A percentile compares a stretch with the other conserved stretches of the same genome.
phyloP scores from a whole-genome alignment of 2,113 vertebrate species.

The Dascyllus trimaculatus region DNA sequence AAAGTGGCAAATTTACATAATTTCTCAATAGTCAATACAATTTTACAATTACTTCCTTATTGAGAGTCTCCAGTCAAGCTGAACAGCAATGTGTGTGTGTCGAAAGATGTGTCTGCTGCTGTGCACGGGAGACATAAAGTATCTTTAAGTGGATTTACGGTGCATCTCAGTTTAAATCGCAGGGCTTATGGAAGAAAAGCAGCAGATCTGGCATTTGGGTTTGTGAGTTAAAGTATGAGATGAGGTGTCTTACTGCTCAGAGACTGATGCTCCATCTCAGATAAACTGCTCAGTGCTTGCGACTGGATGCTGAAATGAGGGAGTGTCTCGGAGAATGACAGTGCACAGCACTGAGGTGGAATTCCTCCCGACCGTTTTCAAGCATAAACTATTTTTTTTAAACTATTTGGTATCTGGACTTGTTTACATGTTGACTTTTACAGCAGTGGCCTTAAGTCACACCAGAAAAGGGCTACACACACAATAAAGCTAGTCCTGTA shows the following conservation, averaged over 20 bases:
- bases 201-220: constrained; percentile 20
- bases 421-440: constrained; percentile 37
- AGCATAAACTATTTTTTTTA: constrained; percentile 20
- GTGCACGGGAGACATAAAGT: neutral
- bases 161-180: constrained; percentile 18
- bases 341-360: constrained; percentile 12
- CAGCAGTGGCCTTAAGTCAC: constrained; percentile 31
- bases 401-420: constrained; percentile 2
- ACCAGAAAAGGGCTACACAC: constrained; percentile 25
- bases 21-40: constrained; percentile 49
- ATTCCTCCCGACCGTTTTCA: constrained; percentile 31
- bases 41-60: constrained; percentile 37
- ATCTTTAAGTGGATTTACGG: constrained; percentile 20
- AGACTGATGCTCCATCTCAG: constrained; percentile 20
- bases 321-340: constrained; percentile 3
- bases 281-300: constrained; percentile 23
- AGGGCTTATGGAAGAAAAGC: constrained; percentile 23
- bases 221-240: constrained; percentile 14
- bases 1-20: constrained; percentile 54
- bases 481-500: constrained; percentile 43
- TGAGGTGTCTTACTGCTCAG: constrained; percentile 19
- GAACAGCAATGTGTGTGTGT: neutral
- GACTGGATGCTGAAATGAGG: constrained; percentile 23
- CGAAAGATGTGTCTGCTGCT: neutral
- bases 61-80: constrained; percentile 1